phyloP scores from a whole-genome alignment of 2,113 vertebrate species.

The Etheostoma spectabile region DNA sequence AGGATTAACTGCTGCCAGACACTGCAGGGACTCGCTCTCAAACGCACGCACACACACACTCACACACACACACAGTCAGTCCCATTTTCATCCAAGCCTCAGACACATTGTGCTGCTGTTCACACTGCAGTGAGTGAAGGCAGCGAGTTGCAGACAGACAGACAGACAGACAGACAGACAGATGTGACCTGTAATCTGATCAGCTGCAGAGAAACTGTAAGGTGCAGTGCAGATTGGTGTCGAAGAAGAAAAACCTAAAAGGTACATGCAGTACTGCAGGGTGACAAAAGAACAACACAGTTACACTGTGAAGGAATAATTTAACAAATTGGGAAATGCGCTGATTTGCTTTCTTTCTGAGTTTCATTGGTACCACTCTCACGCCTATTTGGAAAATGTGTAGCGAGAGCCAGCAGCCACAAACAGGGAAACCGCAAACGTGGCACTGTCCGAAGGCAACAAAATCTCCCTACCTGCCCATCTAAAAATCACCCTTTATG shows the following conservation, averaged over 20 bases:
- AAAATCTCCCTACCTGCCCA: no score
- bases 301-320: neutral
- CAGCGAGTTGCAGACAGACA: neutral
- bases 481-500: no score
- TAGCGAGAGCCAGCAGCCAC: no score
- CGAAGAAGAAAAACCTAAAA: no score
- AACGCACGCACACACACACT: slow-evolving; percentile 17
- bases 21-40: neutral
- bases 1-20: slow-evolving; percentile 38
- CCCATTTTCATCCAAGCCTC: slow-evolving; percentile 20
- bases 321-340: neutral
- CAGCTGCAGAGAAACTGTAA: neutral
- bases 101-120: slow-evolving; percentile 14
- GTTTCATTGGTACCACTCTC: neutral
- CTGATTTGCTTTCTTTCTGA: neutral
- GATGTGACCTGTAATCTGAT: neutral
- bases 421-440: no score
- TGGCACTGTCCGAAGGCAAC: no score
- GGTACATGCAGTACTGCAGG: neutral
- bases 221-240: neutral
- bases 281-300: neutral
- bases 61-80: neutral
- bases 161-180: neutral
- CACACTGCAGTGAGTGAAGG: neutral
- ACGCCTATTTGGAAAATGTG: neutral